Evolutionary conservation across 1,140 invertebrate species (phyloP).

Genomic region (Marisa cornuarietis): DNA sequence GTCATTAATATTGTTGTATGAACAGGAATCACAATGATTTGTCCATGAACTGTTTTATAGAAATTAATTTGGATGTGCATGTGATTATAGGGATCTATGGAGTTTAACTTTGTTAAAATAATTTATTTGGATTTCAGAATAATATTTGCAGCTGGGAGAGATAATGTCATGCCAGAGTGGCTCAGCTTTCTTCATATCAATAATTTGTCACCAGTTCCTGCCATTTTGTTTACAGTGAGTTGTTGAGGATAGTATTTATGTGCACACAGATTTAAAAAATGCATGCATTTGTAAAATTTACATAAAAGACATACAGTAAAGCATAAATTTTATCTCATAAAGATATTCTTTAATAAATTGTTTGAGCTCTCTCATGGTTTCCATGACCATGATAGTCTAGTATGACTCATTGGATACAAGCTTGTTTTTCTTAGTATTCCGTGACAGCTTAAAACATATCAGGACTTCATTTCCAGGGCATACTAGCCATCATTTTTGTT

Average conservation of each 20-base stretch:
- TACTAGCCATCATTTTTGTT: not conserved
- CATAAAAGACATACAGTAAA: no score
- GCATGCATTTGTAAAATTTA: no score
- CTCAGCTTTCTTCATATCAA: not conserved
- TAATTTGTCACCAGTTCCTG: not conserved
- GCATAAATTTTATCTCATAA: no score
- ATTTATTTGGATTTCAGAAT: not conserved
- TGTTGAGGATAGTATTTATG: not conserved
- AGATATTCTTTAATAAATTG: no score
- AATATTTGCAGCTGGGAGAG: not conserved
- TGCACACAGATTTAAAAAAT: not conserved
- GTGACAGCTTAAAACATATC: no score
- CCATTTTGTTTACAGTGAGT: not conserved
- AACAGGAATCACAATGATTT: no score
- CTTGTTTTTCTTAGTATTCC: no score
- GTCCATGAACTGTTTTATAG: no score
- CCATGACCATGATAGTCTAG: no score
- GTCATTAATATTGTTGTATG: no score
- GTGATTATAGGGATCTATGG: not conserved
- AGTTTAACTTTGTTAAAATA: not conserved
- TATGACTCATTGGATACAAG: no score
- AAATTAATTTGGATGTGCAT: not conserved
- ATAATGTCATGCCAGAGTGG: not conserved
- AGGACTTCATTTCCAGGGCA: not conserved
- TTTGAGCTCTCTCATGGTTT: no score